Conservation (phyloP, 2,888 invertebrate genomes). For the Ennomos erosarius region DNA sequence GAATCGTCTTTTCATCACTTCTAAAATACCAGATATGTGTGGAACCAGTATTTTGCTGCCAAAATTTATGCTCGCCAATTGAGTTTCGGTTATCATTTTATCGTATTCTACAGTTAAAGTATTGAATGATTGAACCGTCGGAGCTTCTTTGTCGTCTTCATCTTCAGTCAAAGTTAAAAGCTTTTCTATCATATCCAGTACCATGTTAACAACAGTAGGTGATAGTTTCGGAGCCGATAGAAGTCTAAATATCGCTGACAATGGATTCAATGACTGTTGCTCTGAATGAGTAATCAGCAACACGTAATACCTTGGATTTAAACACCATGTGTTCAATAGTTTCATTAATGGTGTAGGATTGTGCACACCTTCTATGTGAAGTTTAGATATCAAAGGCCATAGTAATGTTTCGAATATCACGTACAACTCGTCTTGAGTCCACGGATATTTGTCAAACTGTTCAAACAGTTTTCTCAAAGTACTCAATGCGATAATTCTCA, state of each 20-base stretch:
- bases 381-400: slow-evolving; percentile 91
- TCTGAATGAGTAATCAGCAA: slow-evolving; percentile 87
- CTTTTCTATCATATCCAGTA: slow-evolving; percentile 91
- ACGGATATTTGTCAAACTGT: slow-evolving; percentile 91
- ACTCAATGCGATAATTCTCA: slow-evolving; percentile 86
- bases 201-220: slow-evolving; percentile 87
- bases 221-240: slow-evolving; percentile 89
- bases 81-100: slow-evolving; percentile 32
- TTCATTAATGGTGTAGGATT: slow-evolving; percentile 93
- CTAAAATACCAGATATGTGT: slow-evolving; percentile 89
- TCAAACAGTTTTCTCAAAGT: slow-evolving; percentile 90
- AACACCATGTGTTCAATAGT: slow-evolving; percentile 92
- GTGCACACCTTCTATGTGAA: slow-evolving; percentile 92
- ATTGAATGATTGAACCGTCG: slow-evolving; percentile 69
- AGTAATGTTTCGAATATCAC: slow-evolving; percentile 91
- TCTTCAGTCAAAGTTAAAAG: slow-evolving; percentile 88
- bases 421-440: slow-evolving; percentile 88
- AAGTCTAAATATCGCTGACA: slow-evolving; percentile 89
- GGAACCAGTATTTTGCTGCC: slow-evolving; percentile 91
- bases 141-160: slow-evolving; percentile 77
- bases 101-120: slow-evolving; percentile 52
- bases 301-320: slow-evolving; percentile 90
- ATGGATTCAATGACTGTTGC: slow-evolving; percentile 80
- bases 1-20: slow-evolving; percentile 88
- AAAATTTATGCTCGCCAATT: slow-evolving; percentile 83